Evolutionary conservation across 2,113 vertebrate species (phyloP).

Genomic region (Toxostoma redivivum): DNA sequence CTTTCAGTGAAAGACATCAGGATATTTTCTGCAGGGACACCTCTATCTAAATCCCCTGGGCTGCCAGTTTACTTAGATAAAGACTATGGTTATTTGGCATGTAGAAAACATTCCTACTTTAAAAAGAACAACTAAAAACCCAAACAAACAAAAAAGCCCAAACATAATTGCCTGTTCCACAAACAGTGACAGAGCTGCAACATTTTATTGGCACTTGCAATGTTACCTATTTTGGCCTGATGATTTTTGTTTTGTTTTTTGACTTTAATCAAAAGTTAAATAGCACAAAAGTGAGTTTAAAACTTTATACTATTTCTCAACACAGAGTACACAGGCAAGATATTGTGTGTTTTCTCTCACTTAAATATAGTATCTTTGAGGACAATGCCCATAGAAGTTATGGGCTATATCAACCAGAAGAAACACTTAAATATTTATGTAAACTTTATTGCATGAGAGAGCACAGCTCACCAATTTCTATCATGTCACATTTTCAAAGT

Average conservation of each 20-base stretch:
- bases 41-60: not conserved
- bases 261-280: not conserved
- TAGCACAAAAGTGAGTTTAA: not conserved
- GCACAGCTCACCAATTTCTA: slow-evolving; percentile 17
- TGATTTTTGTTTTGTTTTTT: not conserved
- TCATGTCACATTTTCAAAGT: slow-evolving; percentile 41
- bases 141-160: not conserved
- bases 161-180: not conserved
- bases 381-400: not conserved
- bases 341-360: not conserved
- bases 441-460: slow-evolving; percentile 19
- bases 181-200: not conserved
- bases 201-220: not conserved
- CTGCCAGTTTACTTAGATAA: not conserved
- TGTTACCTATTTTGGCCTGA: not conserved
- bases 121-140: rapidly evolving
- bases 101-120: not conserved
- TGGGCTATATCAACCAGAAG: not conserved
- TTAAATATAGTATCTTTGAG: not conserved
- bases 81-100: not conserved
- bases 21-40: not conserved
- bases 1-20: not conserved
- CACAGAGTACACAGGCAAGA: not conserved
- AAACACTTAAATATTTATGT: slow-evolving; percentile 33
- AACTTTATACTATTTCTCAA: not conserved